Percentiles rank a stretch among this genome's conserved stretches.
phyloP scores from a whole-genome alignment of 1,140 invertebrate species.

The Drosophila nebulosa region DNA sequence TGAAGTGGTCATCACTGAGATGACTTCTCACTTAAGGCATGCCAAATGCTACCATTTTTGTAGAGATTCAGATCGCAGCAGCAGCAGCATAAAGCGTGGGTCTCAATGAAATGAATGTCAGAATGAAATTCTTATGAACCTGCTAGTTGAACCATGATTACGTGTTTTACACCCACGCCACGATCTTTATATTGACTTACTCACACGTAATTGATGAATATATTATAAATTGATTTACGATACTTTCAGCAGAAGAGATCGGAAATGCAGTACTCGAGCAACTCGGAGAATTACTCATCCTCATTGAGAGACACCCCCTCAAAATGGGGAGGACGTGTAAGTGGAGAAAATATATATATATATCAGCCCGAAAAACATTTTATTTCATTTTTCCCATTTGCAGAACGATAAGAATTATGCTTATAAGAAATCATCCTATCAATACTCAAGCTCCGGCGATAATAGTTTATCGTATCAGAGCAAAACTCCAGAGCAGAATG shows the following conservation, averaged over 20 bases:
- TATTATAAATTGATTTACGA: conserved; percentile 36
- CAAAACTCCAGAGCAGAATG: conserved; percentile 80
- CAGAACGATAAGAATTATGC: conserved; percentile 74
- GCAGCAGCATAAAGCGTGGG: conserved; percentile 22
- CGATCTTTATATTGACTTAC: conserved; percentile 29
- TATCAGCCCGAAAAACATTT: too few species aligned
- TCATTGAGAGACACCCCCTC: conserved; percentile 64
- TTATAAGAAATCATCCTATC: conserved; percentile 78
- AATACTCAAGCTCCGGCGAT: conserved; percentile 71
- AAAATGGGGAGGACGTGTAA: conserved; percentile 71
- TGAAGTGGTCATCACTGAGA: neutral
- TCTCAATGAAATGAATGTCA: conserved; percentile 48
- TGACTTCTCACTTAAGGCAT: conserved; percentile 1
- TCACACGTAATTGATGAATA: conserved; percentile 49
- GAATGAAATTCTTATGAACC: conserved; percentile 58
- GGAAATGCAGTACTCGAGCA: conserved; percentile 78
- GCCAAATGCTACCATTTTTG: neutral
- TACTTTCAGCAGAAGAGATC: conserved; percentile 62
- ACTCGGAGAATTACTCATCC: conserved; percentile 78
- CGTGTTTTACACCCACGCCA: conserved; percentile 64
- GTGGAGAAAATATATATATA: conserved; percentile 5
- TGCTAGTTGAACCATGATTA: conserved; percentile 48
- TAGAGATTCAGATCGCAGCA: neutral
- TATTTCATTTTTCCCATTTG: neutral
- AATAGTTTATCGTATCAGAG: conserved; percentile 61